Base-by-base conservation (phyloP, 2,888 invertebrate genomes). In the Melinopterus prodromus region DNA sequence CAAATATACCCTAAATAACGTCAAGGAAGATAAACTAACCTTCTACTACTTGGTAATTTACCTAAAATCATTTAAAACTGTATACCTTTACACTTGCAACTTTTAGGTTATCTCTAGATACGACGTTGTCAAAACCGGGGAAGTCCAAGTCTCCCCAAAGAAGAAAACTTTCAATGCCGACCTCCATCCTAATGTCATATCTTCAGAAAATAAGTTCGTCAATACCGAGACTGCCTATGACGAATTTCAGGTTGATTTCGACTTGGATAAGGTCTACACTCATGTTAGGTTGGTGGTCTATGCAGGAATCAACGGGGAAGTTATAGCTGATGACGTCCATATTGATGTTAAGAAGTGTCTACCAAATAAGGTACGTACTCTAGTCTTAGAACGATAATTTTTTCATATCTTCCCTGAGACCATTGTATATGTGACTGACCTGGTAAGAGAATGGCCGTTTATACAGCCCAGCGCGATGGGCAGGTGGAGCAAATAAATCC, bases 261-360 rank as follows among this genome's bases (percentile, higher is more conserved):
- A 74, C n/a, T 9, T 74, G 16, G 15, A 80, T 87, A 79, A 90
- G 89, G 84, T 91, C 90, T 77, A 89, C 88, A 0, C 83, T 91
- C 37, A 90, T 89, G 82, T 89, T 91, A 9, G 90, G 89, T 83
- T 92, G 37, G 86, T 93, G 2, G 89, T 93, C 2, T 93, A 92
- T 85, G 92, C 92, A 84, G 89, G 92, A 12, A 83, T 84, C 6
- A 87, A 90, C 37, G 86, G 91, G 2, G 93, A 93, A 87, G 89
- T 90, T 0, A 90, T 93, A 0, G 91, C 92, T 0, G 90, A 91
- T 77, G 90, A 89, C 14, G 89, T 90, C 80, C 88, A 89, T 69
- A 89, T 93, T 80, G 87, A 90, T 26, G 89, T 92, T 0, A 90
- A 91, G 79, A 90, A 90, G 16, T 93, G 93, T 83, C 90, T 92